Percentiles rank a stretch among this genome's conserved stretches.
phyloP scores from a whole-genome alignment of 2,888 invertebrate genomes.

The Machimus rusticus region DNA sequence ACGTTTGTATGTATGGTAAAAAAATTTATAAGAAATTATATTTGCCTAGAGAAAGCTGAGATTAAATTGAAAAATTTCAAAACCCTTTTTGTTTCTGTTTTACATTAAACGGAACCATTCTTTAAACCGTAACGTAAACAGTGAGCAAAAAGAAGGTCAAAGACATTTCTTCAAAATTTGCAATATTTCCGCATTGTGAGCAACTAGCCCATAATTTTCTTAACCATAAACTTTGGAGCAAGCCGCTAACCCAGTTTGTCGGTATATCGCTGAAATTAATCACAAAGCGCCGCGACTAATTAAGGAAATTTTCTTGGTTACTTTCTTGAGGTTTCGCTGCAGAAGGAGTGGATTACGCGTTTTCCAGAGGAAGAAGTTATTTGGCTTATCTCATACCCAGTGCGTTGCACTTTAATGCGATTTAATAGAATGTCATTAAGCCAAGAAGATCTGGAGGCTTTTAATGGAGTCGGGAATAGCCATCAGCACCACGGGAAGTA shows the following conservation, averaged over 20 bases:
- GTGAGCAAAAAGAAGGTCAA: background rate
- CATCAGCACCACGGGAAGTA: background rate
- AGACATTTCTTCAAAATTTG: background rate
- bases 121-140: background rate
- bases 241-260: background rate
- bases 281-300: background rate
- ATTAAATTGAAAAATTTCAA: background rate
- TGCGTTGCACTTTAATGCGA: conserved; percentile 10
- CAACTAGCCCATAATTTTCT: background rate
- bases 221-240: background rate
- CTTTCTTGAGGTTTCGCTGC: background rate
- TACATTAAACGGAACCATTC: background rate
- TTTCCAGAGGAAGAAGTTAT: background rate
- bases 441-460: background rate
- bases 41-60: background rate
- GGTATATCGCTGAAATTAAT: background rate
- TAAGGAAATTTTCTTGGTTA: conserved; percentile 1
- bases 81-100: background rate
- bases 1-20: background rate
- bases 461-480: background rate
- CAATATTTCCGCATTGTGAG: background rate
- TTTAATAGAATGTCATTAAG: background rate
- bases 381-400: background rate
- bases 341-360: background rate
- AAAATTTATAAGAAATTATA: background rate